Evolutionary conservation across 2,888 invertebrate species (phyloP).

Genomic region (Machimus atricapillus): DNA sequence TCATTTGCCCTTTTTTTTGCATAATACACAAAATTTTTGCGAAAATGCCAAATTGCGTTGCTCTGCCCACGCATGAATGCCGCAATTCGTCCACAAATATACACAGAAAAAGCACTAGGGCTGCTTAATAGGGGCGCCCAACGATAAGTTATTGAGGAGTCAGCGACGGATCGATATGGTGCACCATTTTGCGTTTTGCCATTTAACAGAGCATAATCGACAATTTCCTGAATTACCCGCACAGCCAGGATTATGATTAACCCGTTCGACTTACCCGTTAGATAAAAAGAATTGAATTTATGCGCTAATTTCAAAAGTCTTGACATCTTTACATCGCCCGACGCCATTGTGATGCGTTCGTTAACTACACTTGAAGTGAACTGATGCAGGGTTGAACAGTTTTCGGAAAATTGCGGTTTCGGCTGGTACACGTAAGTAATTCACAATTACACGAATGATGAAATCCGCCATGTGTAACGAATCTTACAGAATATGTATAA

Average conservation of each 20-base stretch:
- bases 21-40: constrained; percentile 1
- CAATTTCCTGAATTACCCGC: neutral
- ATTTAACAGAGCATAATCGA: neutral
- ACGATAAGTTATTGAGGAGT: neutral
- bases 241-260: neutral
- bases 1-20: neutral
- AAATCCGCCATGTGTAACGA: neutral
- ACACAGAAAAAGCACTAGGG: neutral
- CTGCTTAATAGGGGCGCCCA: neutral
- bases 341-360: constrained; percentile 54
- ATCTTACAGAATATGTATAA: neutral
- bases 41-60: neutral
- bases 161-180: constrained; percentile 8
- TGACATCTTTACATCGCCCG: constrained; percentile 65
- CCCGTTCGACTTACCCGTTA: constrained; percentile 72
- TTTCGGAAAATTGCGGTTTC: neutral
- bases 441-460: neutral
- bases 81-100: neutral
- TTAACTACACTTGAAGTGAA: neutral
- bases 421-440: neutral
- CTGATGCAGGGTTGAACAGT: neutral
- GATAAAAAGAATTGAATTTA: constrained; percentile 89
- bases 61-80: neutral
- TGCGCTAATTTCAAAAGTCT: constrained; percentile 80
- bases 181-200: neutral